These are phyloP conservation scores for Schizaphis graminum DNA, from an alignment of 2,888 invertebrate genomes.

Conservation along the genomic window DNA sequence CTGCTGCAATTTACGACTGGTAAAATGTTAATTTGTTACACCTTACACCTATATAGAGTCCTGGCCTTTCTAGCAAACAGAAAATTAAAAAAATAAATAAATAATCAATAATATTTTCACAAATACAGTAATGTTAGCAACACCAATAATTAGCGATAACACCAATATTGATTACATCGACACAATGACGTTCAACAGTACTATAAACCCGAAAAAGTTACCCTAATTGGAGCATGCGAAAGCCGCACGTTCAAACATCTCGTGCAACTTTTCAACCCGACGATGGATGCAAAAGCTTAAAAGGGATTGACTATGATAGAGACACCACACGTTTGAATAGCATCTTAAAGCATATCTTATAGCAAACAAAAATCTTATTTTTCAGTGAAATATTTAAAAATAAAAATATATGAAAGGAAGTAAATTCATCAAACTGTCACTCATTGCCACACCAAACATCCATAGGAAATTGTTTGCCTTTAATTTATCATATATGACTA, in stretches of 20 bases:
- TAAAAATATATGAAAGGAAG: neutral
- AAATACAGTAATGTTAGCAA: slow-evolving; percentile 22
- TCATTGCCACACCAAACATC: neutral
- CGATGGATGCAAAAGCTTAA: neutral
- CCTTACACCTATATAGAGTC: neutral
- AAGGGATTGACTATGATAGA: neutral
- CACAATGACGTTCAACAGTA: neutral
- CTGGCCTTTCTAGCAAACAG: slow-evolving; percentile 4
- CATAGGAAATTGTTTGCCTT: neutral
- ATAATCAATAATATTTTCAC: neutral
- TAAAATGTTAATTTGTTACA: slow-evolving; percentile 19
- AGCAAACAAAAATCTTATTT: neutral
- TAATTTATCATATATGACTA: neutral
- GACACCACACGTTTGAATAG: neutral
- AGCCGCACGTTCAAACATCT: neutral
- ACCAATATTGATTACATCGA: neutral
- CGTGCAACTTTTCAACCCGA: neutral
- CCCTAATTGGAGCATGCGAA: neutral
- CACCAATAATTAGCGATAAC: neutral
- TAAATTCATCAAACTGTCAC: neutral
- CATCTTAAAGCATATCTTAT: neutral
- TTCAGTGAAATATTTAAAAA: neutral
- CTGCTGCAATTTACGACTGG: neutral
- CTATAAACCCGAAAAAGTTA: neutral
- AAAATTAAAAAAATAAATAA: neutral